phyloP scores from a whole-genome alignment of 2,797 vertebrate genomes.

The Ptychadena robeensis region DNA sequence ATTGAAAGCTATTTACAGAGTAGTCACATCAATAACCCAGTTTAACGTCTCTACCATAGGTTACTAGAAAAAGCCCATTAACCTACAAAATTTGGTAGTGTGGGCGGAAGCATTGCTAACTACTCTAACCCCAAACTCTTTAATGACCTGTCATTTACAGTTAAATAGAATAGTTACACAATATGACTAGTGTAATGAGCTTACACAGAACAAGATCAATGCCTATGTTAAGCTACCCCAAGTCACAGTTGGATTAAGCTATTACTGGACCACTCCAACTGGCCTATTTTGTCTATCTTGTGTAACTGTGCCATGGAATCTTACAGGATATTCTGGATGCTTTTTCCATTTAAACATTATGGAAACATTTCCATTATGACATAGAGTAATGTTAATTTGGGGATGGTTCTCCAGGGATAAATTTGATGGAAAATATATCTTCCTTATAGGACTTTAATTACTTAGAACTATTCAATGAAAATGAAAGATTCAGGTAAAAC shows the following conservation, averaged over 20 bases:
- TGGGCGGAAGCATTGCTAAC: no score
- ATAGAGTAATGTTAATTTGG: neutral
- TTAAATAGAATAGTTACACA: neutral
- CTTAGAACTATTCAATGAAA: no score
- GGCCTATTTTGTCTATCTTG: neutral
- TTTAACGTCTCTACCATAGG: no score
- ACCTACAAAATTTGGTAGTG: no score
- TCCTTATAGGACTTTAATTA: no score
- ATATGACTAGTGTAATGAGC: constrained; percentile 5
- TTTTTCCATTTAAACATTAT: neutral
- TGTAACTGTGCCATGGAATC: neutral
- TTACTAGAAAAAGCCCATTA: no score
- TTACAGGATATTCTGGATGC: neutral
- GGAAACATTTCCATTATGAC: no score
- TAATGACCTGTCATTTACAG: neutral
- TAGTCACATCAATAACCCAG: no score
- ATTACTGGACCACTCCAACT: neutral
- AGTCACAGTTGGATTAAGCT: neutral
- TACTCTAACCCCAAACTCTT: no score
- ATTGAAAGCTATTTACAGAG: no score
- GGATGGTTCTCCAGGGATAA: neutral
- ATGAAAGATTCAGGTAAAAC: no score
- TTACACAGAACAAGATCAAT: neutral
- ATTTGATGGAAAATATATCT: neutral
- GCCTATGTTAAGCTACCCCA: neutral